These are phyloP conservation scores for Characodon lateralis DNA, from an alignment of 2,797 vertebrate species.

Conservation along the genomic window DNA sequence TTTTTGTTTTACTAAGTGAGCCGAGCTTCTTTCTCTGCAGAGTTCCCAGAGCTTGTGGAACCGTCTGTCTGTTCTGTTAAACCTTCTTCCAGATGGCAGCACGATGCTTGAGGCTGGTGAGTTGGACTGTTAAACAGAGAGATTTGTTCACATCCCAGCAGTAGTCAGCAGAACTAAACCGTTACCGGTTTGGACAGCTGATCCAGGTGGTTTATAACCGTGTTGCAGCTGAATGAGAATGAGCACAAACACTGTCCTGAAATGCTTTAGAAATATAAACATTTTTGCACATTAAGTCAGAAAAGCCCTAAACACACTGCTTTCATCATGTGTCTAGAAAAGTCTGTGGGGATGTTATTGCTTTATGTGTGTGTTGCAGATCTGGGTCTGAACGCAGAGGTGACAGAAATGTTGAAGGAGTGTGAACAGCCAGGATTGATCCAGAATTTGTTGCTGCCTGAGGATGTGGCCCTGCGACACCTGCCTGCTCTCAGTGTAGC, in stretches of 20 bases:
- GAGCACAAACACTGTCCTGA: too few species aligned
- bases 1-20: not conserved
- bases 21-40: slow-evolving; percentile 66
- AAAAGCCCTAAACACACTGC: not conserved
- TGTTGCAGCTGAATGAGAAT: not conserved
- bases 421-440: slow-evolving; percentile 86
- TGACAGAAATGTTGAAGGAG: slow-evolving; percentile 81
- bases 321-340: not conserved
- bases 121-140: slow-evolving; percentile 23
- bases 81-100: slow-evolving; percentile 90
- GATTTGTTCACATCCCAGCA: not conserved
- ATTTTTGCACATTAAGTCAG: not conserved
- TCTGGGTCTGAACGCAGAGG: slow-evolving; percentile 81
- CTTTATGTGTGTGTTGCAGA: slow-evolving; percentile 54
- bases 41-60: slow-evolving; percentile 99
- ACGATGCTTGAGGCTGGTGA: slow-evolving; percentile 93
- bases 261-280: not conserved
- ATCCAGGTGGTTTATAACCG: not conserved
- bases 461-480: slow-evolving; percentile 90
- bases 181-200: not conserved
- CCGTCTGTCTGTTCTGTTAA: slow-evolving; percentile 94
- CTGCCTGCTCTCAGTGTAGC: slow-evolving; percentile 88
- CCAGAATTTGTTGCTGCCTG: slow-evolving; percentile 88
- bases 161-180: not conserved
- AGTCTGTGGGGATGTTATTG: not conserved